A percentile compares a stretch with the other conserved stretches of the same genome.
Conservation (phyloP, 2,113 vertebrate species). For the Crotophaga sulcirostris region DNA sequence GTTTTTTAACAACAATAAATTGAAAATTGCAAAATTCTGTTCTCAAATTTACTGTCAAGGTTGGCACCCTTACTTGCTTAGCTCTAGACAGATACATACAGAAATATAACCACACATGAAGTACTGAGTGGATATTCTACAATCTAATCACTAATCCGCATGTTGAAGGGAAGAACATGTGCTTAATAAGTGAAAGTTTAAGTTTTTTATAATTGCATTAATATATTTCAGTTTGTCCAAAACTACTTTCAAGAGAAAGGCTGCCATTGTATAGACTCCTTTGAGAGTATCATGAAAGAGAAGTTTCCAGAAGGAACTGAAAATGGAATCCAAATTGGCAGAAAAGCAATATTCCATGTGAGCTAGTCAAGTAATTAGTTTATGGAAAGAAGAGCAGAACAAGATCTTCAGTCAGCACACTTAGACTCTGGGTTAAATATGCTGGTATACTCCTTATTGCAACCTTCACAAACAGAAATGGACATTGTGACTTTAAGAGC, state of each 20-base stretch:
- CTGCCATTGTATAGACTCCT: neutral
- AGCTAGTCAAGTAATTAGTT: neutral
- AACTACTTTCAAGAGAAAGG: neutral
- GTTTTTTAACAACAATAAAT: neutral
- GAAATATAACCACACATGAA: neutral
- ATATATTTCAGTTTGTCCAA: neutral
- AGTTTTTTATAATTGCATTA: neutral
- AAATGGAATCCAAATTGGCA: neutral
- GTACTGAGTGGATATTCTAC: neutral
- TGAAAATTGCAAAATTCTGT: neutral
- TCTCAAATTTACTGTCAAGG: neutral
- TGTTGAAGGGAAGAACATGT: neutral
- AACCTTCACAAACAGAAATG: neutral
- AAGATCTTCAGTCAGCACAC: neutral
- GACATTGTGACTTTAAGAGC: neutral
- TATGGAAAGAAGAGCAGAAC: neutral
- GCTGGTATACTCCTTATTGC: neutral
- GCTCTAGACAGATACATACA: neutral
- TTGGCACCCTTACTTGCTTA: accelerated
- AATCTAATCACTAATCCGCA: neutral
- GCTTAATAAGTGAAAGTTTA: neutral
- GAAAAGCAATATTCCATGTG: neutral
- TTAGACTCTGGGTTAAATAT: neutral
- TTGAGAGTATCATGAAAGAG: neutral
- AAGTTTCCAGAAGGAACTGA: neutral